Percentiles rank a stretch among this genome's conserved stretches.
These are phyloP conservation scores for Tenebrosternarchus preto DNA, from an alignment of 2,113 vertebrate species.

Conservation along the genomic window DNA sequence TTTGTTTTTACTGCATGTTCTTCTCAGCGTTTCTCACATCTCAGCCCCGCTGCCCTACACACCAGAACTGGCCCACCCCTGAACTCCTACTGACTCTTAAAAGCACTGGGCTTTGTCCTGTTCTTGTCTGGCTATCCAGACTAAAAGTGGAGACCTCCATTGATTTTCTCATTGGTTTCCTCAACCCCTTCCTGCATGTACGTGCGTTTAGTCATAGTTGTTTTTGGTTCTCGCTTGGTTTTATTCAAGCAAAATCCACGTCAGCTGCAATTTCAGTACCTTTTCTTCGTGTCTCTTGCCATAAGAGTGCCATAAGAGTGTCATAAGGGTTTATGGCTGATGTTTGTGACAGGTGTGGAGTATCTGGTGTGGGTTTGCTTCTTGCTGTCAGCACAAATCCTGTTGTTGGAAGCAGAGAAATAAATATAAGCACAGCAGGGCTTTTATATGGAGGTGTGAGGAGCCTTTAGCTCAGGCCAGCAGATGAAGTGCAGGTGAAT, in stretches of 20 bases:
- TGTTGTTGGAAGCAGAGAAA: too few species aligned
- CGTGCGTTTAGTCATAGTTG: conserved; percentile 5
- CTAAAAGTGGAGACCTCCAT: conserved; percentile 7
- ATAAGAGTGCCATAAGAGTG: background rate
- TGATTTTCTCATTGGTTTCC: conserved; percentile 9
- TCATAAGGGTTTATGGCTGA: background rate
- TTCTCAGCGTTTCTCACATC: conserved; percentile 44
- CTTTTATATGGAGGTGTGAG: background rate
- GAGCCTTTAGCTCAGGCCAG: background rate
- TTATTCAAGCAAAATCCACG: background rate
- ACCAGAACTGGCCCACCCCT: conserved; percentile 62
- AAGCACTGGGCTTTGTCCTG: conserved; percentile 13
- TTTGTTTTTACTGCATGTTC: conserved; percentile 60
- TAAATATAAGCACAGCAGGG: background rate
- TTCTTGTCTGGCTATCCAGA: background rate
- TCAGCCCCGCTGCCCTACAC: conserved; percentile 62
- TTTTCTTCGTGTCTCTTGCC: background rate
- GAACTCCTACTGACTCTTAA: conserved; percentile 64
- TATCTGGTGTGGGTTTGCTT: too few species aligned
- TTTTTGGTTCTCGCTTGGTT: background rate
- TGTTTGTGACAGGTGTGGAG: background rate
- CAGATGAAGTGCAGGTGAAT: background rate
- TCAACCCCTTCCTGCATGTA: conserved; percentile 16
- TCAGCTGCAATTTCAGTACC: background rate
- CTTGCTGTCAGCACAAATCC: too few species aligned